Conservation (phyloP, 2,888 invertebrate species). For the Chromoteleia sp. region DNA sequence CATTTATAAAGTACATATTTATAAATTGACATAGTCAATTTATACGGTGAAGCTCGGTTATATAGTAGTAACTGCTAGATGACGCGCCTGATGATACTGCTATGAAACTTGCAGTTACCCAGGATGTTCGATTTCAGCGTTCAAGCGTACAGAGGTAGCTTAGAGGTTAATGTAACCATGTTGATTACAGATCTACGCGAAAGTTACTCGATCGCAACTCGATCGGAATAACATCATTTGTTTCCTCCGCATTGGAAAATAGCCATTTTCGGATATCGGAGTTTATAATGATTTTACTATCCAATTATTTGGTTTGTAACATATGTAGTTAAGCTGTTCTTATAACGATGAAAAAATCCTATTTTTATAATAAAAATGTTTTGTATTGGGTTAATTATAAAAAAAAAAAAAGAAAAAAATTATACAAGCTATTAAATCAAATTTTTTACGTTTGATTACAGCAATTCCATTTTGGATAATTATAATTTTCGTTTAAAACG, state of each 20-base stretch:
- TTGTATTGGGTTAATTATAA: no score
- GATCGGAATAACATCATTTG: slow-evolving; percentile 48
- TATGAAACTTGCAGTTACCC: slow-evolving; percentile 68
- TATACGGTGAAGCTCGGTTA: no score
- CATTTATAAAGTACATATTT: no score
- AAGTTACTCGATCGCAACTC: slow-evolving; percentile 59
- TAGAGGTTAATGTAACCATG: slow-evolving; percentile 70
- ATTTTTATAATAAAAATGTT: no score
- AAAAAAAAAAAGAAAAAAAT: no score
- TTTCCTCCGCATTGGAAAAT: slow-evolving; percentile 40
- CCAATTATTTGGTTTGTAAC: slow-evolving; percentile 2
- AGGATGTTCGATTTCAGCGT: slow-evolving; percentile 76
- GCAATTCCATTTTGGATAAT: no score
- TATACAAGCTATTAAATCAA: no score
- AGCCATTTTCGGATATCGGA: slow-evolving; percentile 29
- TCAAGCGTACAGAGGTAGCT: slow-evolving; percentile 70
- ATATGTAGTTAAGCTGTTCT: no score
- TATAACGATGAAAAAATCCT: no score
- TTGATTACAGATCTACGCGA: slow-evolving; percentile 63
- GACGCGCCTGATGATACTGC: slow-evolving; percentile 77
- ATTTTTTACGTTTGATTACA: no score
- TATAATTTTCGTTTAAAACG: no score
- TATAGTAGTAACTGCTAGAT: slow-evolving; percentile 54
- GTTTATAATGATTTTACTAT: slow-evolving; percentile 31
- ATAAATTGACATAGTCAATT: background rate